A percentile compares a stretch with the other conserved stretches of the same genome.
These are phyloP conservation scores for Zaprionus inermis DNA, from an alignment of 1,140 invertebrate species.

Conservation along the genomic window DNA sequence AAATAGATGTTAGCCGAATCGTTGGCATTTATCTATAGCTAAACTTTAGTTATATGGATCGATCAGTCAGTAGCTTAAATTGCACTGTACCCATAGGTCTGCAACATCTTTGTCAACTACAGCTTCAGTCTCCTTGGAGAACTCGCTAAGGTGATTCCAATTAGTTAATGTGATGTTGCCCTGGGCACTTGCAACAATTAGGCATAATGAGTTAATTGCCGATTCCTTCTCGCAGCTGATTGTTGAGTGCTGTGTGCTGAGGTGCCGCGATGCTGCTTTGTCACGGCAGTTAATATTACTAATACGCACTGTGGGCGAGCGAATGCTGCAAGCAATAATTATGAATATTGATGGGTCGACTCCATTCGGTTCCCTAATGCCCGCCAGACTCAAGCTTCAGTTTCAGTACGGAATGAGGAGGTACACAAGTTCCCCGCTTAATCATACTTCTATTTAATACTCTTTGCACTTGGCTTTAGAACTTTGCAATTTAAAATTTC, in stretches of 20 bases:
- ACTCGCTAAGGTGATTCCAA: slow-evolving; percentile 9
- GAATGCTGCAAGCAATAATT: slow-evolving; percentile 34
- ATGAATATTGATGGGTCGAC: slow-evolving; percentile 21
- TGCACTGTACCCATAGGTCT: too few species aligned
- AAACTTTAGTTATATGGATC: too few species aligned
- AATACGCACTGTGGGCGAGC: slow-evolving; percentile 32
- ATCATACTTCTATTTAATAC: background rate
- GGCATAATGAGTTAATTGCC: slow-evolving; percentile 41
- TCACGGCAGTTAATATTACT: slow-evolving; percentile 37
- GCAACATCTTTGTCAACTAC: too few species aligned
- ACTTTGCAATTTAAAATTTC: background rate
- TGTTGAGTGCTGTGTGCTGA: background rate
- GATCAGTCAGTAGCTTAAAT: background rate
- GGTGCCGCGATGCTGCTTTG: slow-evolving; percentile 19
- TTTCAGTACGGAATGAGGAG: background rate
- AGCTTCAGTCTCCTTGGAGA: background rate
- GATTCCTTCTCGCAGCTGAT: background rate
- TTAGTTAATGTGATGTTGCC: slow-evolving; percentile 42
- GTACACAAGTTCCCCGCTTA: background rate
- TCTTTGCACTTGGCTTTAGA: background rate
- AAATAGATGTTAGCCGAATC: too few species aligned
- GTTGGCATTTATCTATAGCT: too few species aligned
- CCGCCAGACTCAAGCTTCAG: too few species aligned
- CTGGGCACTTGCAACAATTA: slow-evolving; percentile 42
- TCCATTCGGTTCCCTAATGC: background rate